phyloP scores from a whole-genome alignment of 2,888 invertebrate species.

The Apantesis nais region DNA sequence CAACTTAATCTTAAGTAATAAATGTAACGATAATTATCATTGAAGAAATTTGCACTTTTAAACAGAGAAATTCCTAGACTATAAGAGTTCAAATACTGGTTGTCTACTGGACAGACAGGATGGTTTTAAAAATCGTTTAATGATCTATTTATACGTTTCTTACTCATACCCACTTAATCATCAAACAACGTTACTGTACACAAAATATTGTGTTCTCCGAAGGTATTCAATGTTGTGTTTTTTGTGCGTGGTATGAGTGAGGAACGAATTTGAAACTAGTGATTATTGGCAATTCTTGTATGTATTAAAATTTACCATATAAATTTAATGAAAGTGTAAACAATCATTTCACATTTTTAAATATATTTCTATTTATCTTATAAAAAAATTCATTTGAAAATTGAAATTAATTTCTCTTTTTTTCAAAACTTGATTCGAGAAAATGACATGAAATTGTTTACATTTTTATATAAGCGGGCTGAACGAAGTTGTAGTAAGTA shows the following conservation, averaged over 20 bases:
- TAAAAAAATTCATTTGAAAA: neutral
- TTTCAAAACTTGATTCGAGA: neutral
- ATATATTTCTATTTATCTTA: neutral
- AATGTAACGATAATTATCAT: neutral
- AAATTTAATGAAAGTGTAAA: slow-evolving; percentile 10
- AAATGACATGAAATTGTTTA: slow-evolving; percentile 6
- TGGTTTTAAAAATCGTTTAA: neutral
- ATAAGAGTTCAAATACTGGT: neutral
- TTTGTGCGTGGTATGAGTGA: neutral
- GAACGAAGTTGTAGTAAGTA: slow-evolving; percentile 35
- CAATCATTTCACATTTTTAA: neutral
- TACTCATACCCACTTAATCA: neutral
- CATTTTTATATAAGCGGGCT: slow-evolving; percentile 10
- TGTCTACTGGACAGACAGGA: neutral
- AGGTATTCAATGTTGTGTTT: neutral
- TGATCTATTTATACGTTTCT: neutral
- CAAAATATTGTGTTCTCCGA: neutral
- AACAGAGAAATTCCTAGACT: neutral
- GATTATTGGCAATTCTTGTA: neutral
- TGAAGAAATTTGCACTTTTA: neutral
- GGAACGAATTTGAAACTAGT: neutral
- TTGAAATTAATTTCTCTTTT: neutral
- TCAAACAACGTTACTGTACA: slow-evolving; percentile 41
- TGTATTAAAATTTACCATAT: neutral
- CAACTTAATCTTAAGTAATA: too few species aligned